Evolutionary conservation across 1,140 invertebrate species (phyloP).

Genomic region (Ctenoplectra terminalis): DNA sequence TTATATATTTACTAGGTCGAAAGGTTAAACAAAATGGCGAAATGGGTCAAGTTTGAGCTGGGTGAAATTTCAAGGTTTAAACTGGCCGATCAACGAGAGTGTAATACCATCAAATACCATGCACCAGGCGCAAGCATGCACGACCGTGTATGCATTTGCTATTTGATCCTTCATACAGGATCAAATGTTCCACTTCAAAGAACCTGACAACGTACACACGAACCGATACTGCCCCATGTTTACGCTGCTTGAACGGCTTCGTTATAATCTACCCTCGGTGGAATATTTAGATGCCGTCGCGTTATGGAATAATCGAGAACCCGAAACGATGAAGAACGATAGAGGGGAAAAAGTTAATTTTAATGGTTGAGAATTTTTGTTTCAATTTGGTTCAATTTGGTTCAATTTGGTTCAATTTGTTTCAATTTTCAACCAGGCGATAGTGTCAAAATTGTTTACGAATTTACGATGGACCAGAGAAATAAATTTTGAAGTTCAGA

Average conservation of each 20-base stretch:
- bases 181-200: slow-evolving; percentile 42
- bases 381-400: no score
- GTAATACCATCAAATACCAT: no score
- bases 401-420: no score
- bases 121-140: not conserved
- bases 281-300: not conserved
- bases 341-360: no score
- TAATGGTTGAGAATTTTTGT: no score
- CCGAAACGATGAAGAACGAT: not conserved
- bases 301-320: not conserved
- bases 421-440: no score
- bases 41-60: not conserved
- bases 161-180: slow-evolving; percentile 17
- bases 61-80: not conserved
- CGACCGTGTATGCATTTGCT: not conserved
- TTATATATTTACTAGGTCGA: not conserved
- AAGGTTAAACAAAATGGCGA: not conserved
- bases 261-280: not conserved
- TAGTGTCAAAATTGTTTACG: not conserved
- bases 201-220: not conserved
- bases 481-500: no score
- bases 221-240: slow-evolving; percentile 9
- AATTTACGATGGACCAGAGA: not conserved
- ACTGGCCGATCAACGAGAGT: not conserved
- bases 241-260: slow-evolving; percentile 4